Evolutionary conservation across 1,140 invertebrate genomes (phyloP).

Genomic region (Amphibalanus amphitrite): DNA sequence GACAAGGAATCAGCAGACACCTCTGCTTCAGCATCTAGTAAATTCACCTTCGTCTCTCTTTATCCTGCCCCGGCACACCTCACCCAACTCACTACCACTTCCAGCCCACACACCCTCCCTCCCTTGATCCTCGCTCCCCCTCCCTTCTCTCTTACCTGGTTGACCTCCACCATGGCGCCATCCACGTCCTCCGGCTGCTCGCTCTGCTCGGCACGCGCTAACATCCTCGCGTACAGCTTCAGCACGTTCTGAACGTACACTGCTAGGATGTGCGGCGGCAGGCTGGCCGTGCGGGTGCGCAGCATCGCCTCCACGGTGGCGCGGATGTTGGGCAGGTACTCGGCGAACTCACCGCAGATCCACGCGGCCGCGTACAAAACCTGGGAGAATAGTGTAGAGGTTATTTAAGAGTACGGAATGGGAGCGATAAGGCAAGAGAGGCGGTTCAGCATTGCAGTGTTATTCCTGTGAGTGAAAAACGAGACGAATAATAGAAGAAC

Average conservation of each 20-base stretch:
- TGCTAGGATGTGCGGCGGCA: constrained; percentile 87
- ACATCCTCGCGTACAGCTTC: constrained; percentile 68
- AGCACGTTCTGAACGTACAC: constrained; percentile 93
- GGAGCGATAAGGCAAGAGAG: no score
- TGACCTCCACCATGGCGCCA: background rate
- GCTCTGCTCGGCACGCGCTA: constrained; percentile 41
- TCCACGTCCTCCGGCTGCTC: constrained; percentile 24
- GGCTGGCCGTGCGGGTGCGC: constrained; percentile 46
- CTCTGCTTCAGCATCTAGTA: no score
- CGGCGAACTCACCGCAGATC: constrained; percentile 94
- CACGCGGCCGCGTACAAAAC: constrained; percentile 82
- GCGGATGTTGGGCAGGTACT: constrained; percentile 64
- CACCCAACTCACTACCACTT: no score
- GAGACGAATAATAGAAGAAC: no score
- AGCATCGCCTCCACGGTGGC: constrained; percentile 66
- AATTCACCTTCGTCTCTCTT: no score
- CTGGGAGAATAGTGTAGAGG: no score
- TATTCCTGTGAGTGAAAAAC: no score
- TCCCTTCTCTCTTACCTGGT: background rate
- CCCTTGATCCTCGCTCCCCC: background rate
- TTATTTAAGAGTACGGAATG: no score
- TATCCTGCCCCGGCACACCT: no score
- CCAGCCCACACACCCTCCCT: no score
- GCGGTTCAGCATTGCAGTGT: no score
- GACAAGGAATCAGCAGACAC: no score